Evolutionary conservation across 2,113 vertebrate species (phyloP).

Genomic region (Atractosteus spatula): DNA sequence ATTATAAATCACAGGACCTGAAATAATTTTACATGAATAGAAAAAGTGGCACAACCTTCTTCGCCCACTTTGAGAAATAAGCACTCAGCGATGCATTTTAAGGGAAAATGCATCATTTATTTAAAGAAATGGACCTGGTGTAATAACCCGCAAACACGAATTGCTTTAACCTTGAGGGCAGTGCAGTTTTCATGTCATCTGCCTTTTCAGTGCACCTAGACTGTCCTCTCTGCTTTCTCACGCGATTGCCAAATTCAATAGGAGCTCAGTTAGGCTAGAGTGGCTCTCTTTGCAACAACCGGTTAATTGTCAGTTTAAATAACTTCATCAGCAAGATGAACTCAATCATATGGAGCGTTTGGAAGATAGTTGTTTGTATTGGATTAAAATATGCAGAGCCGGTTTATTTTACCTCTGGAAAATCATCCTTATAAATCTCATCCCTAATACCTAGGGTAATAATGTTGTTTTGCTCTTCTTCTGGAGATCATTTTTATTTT

Average conservation of each 20-base stretch:
- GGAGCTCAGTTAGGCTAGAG: neutral
- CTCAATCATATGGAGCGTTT: neutral
- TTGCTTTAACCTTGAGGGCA: conserved; percentile 53
- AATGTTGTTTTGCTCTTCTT: no score
- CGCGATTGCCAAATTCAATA: conserved; percentile 37
- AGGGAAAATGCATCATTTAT: conserved; percentile 45
- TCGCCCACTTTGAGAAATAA: no score
- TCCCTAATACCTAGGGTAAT: no score
- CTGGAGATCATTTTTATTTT: no score
- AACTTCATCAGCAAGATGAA: conserved; percentile 15
- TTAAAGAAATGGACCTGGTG: conserved; percentile 46
- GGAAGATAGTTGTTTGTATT: neutral
- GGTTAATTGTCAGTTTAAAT: conserved; percentile 22
- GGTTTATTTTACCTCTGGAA: no score
- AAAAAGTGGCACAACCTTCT: no score
- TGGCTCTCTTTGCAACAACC: conserved; percentile 19
- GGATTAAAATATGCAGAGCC: no score
- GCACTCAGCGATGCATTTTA: conserved; percentile 9
- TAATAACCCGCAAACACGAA: conserved; percentile 56
- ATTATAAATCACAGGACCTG: no score
- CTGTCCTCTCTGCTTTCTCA: conserved; percentile 45
- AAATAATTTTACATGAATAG: no score
- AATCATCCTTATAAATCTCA: no score
- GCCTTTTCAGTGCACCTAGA: conserved; percentile 30
- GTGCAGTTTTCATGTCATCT: conserved; percentile 34